Evolutionary conservation across 2,113 vertebrate genomes (phyloP), one percentile per base, ranked within the genome.

Genomic region (Chaetops frenatus): DNA sequence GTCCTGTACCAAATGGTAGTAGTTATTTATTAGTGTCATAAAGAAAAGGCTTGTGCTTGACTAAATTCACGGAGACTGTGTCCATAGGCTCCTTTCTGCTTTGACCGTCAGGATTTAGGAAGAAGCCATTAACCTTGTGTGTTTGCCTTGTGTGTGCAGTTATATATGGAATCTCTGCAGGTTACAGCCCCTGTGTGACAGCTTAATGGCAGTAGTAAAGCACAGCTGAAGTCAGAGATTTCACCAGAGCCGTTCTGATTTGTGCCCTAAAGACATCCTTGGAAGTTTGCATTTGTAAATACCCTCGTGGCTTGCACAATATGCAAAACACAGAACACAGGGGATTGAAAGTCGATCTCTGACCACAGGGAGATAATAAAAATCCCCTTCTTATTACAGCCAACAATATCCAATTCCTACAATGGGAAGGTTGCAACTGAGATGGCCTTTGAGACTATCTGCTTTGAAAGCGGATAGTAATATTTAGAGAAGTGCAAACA

Each of bases 171-270:
- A 71, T 48, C 42, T 42, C 28, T 61, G 45, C 80, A 79, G 78
- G 29, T 76, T n/a, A 21, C 35, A 85, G 58, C 35, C 76, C 58
- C 5, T 8, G 38, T 20, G 53, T 2, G 33, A 82, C 62, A 66
- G 47, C 62, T 92, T 73, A 86, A 86, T 70, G 76, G 60, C 71
- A 81, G 79, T 2, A 35, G 23, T 53, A 92, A 93, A 88, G 64
- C 2, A 12, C 28, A 24, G 71, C 36, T 54, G 12, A 61, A 73
- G 51, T 44, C 72, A 78, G 38, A 65, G 60, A 44, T 81, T 81
- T 86, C 42, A 35, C 2, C 5, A 62, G 67, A 77, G 35, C 64
- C 9, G 1, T 50, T 48, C 62, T 69, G 15, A 45, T 72, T 85
- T 22, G 7, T 45, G 62, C 33, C 48, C 61, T 50, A 61, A 57